Base-by-base conservation (phyloP, 2,113 vertebrate genomes). In the Heterotis niloticus region DNA sequence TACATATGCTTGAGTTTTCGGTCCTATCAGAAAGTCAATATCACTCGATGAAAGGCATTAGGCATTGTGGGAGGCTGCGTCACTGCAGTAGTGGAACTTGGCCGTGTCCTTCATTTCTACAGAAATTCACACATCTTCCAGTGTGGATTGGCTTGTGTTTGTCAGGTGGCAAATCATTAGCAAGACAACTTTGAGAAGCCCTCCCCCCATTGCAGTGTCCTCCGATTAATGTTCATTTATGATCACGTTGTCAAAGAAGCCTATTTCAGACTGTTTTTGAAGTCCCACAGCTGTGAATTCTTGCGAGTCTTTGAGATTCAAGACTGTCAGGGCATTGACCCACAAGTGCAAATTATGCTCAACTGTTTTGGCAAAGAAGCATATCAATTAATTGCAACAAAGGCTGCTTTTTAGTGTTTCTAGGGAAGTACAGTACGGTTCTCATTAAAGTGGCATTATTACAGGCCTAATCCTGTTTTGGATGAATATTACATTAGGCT, bases 261-360 rank as follows among this genome's bases (percentile, higher is more conserved):
- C 56, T 66, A 79, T 64, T 29, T 75, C 64, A 10, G 5, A 9
- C 16, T n/a, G 52, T 64, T 75, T 81, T 82, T 79, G 70, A 81
- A 80, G 77, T 81, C 77, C 4, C 18, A 28, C 79, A 81, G 75
- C 64, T 79, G 81, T 62, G 59, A 81, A 81, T 82, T 80, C 81
- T 60, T 52, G 34, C 44, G 17, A 51, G 29, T 71, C 13, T 26
- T 64, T 66, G 24, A 13, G 67, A 69, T 66, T 24, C 24, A 12
- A 3, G 5, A 16, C 28, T 28, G 66, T 28, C 24, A 16, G 28
- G 26, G 7, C 17, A 14, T 34, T 34, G 12, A 51, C 18, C 59
- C 29, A 12, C 16, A 64, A 34, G 18, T 44, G 28, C 16, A 18
- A 0, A 18, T 18, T 20, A 24, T 24, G 24, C 18, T 0, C 16